Percentiles rank a stretch among this genome's conserved stretches.
Conservation (phyloP, 2,888 invertebrate genomes). For the Euclidia mi region DNA sequence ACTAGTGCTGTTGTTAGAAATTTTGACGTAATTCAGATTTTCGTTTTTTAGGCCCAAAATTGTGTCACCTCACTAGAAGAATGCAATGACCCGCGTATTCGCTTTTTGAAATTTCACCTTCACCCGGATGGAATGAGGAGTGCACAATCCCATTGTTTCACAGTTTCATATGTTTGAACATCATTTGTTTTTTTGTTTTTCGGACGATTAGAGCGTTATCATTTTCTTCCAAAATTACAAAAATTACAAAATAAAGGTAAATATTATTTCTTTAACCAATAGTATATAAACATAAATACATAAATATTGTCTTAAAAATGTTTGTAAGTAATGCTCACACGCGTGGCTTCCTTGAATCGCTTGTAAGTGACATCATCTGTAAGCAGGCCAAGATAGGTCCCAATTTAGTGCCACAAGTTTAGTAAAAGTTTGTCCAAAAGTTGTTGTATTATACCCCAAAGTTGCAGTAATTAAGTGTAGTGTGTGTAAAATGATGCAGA, state of each 20-base stretch:
- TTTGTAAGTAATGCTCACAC: slow-evolving; percentile 68
- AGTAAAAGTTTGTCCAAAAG: slow-evolving; percentile 58
- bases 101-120: slow-evolving; percentile 86
- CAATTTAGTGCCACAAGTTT: slow-evolving; percentile 59
- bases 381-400: slow-evolving; percentile 71
- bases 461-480: slow-evolving; percentile 64
- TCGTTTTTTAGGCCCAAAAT: slow-evolving; percentile 80
- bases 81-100: slow-evolving; percentile 85
- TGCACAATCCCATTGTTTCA: slow-evolving; percentile 89
- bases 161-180: slow-evolving; percentile 89
- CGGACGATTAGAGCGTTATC: slow-evolving; percentile 88
- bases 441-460: slow-evolving; percentile 50
- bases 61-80: slow-evolving; percentile 84
- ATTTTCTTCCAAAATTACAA: slow-evolving; percentile 90
- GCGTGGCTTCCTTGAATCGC: slow-evolving; percentile 84
- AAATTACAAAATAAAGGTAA: slow-evolving; percentile 89
- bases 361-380: slow-evolving; percentile 84
- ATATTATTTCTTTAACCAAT: slow-evolving; percentile 68
- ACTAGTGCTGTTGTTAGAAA: slow-evolving; percentile 77
- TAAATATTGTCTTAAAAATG: slow-evolving; percentile 32
- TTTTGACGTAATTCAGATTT: slow-evolving; percentile 80
- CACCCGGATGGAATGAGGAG: slow-evolving; percentile 89
- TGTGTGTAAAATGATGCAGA: slow-evolving; percentile 88
- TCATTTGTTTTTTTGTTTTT: slow-evolving; percentile 90
- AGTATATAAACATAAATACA: slow-evolving; percentile 42